Evolutionary conservation across 1,140 invertebrate genomes (phyloP).

Genomic region (Medauroidea extradentata): DNA sequence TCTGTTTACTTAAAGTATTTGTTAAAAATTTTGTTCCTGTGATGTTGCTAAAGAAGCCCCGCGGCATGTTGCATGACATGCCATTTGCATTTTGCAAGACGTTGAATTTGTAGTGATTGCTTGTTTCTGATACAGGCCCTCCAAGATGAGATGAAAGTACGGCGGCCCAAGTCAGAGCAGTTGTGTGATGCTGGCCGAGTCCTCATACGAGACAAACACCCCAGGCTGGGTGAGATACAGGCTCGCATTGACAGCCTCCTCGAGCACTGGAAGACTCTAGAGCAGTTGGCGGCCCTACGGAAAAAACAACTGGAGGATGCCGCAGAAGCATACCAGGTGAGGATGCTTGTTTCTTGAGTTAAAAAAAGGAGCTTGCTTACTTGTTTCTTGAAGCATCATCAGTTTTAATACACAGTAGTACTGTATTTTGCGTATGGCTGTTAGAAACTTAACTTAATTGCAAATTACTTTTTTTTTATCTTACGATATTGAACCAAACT

Average conservation of each 20-base stretch:
- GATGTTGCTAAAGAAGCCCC: too few species aligned
- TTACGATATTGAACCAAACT: too few species aligned
- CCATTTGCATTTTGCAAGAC: neutral
- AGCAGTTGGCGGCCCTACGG: constrained; percentile 75
- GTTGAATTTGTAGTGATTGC: neutral
- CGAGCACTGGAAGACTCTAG: constrained; percentile 80
- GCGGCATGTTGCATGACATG: too few species aligned
- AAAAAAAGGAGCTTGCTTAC: too few species aligned
- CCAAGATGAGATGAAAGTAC: constrained; percentile 86
- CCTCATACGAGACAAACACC: constrained; percentile 71
- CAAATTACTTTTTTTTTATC: too few species aligned
- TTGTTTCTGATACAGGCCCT: constrained; percentile 48
- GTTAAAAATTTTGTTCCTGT: neutral
- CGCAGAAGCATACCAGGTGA: constrained; percentile 83
- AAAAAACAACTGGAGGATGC: constrained; percentile 89
- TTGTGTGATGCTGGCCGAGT: constrained; percentile 67
- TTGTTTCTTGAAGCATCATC: too few species aligned
- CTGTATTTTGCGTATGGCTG: too few species aligned
- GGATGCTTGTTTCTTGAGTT: constrained; percentile 1
- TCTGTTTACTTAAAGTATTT: too few species aligned
- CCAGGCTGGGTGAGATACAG: constrained; percentile 70
- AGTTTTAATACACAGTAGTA: too few species aligned
- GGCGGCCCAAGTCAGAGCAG: constrained; percentile 74
- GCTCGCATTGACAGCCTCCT: constrained; percentile 74
- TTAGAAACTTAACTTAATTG: too few species aligned